Percentiles rank a stretch among this genome's conserved stretches.
Evolutionary conservation across 2,797 vertebrate species (phyloP).

Genomic region (Podarcis siculus): DNA sequence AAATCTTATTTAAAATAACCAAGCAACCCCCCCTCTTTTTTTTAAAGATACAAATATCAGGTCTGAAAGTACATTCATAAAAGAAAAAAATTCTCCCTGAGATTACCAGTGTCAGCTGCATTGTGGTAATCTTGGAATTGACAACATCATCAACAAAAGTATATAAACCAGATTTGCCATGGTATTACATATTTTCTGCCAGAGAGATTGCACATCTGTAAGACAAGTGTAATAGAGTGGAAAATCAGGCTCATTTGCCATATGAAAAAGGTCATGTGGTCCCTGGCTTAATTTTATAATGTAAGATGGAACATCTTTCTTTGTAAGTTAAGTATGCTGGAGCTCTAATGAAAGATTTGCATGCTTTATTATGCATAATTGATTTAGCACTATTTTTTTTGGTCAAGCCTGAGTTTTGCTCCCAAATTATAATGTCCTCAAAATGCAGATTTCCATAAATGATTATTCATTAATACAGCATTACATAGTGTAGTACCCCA

Average conservation of each 20-base stretch:
- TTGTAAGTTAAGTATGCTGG: conserved; percentile 26
- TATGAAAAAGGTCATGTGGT: conserved; percentile 46
- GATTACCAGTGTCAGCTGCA: conserved; percentile 70
- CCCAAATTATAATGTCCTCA: conserved; percentile 33
- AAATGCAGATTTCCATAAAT: conserved; percentile 38
- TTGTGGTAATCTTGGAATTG: conserved; percentile 72
- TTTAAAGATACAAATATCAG: conserved; percentile 66
- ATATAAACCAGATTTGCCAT: conserved; percentile 53
- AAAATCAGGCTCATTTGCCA: conserved; percentile 56
- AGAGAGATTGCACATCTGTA: conserved; percentile 41
- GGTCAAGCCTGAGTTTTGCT: conserved; percentile 11
- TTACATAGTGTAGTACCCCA: conserved; percentile 30
- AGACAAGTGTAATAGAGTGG: conserved; percentile 28
- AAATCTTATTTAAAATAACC: conserved; percentile 66
- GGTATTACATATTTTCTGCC: conserved; percentile 45
- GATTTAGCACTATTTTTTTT: conserved; percentile 26
- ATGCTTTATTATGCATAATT: conserved; percentile 22
- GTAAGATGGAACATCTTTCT: conserved; percentile 36
- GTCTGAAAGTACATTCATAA: conserved; percentile 77
- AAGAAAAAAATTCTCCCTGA: conserved; percentile 74
- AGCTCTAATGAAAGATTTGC: conserved; percentile 47
- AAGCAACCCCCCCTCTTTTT: conserved; percentile 37
- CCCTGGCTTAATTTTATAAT: conserved; percentile 39
- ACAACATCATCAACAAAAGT: conserved; percentile 53
- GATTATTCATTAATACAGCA: conserved; percentile 38